These are phyloP conservation scores for Stomatorhinus walkeri DNA, from an alignment of 2,797 vertebrate genomes.

Conservation along the genomic window DNA sequence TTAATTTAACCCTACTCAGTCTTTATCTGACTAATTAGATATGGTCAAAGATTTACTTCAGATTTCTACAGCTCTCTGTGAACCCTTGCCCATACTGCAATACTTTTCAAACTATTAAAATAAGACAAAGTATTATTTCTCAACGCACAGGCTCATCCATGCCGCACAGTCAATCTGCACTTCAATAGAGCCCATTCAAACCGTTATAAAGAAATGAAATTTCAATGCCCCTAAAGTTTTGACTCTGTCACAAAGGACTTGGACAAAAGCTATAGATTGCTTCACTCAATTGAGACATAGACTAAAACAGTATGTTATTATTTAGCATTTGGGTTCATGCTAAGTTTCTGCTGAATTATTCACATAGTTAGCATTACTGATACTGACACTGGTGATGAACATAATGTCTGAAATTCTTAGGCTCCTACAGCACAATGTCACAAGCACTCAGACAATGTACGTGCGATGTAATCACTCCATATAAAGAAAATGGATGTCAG, in stretches of 20 bases:
- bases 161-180: constrained; percentile 57
- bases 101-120: neutral
- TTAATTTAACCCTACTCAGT: neutral
- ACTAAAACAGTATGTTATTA: constrained; percentile 61
- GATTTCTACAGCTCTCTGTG: constrained; percentile 42
- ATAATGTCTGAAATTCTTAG: constrained; percentile 67
- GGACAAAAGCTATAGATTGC: constrained; percentile 65
- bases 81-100: neutral
- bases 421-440: constrained; percentile 59
- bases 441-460: constrained; percentile 47
- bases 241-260: constrained; percentile 51
- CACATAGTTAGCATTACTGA: constrained; percentile 67
- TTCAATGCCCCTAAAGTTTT: constrained; percentile 49
- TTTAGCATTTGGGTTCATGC: constrained; percentile 48
- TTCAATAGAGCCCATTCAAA: constrained; percentile 66
- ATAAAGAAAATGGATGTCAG: constrained; percentile 32
- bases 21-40: neutral
- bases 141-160: constrained; percentile 8
- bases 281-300: constrained; percentile 61
- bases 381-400: constrained; percentile 47
- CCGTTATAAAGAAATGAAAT: constrained; percentile 56
- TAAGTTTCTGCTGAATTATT: constrained; percentile 59
- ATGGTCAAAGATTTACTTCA: constrained; percentile 27
- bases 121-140: constrained; percentile 20
- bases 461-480: constrained; percentile 51